Percentiles rank a stretch among this genome's conserved stretches.
These are phyloP conservation scores for Leptoteleia sp. DNA, from an alignment of 1,140 invertebrate species.

Conservation along the genomic window DNA sequence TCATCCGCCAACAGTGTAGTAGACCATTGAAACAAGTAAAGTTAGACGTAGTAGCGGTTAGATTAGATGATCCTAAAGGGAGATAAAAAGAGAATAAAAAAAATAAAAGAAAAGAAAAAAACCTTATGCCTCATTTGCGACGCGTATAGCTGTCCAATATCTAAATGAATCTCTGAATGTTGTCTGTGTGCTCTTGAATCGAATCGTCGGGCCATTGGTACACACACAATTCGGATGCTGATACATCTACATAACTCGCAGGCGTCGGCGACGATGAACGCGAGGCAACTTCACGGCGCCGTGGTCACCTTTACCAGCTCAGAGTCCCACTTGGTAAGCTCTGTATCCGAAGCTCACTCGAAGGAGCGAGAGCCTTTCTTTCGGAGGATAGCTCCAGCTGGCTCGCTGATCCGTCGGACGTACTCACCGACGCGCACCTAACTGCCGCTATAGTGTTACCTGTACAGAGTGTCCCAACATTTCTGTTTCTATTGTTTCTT, in stretches of 20 bases:
- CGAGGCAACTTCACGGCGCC: constrained; percentile 81
- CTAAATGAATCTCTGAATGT: constrained; percentile 71
- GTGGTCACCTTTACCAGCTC: constrained; percentile 86
- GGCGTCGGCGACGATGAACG: constrained; percentile 74
- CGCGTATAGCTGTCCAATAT: constrained; percentile 51
- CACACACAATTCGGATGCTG: constrained; percentile 65
- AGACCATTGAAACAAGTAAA: constrained; percentile 12
- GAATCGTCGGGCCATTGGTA: constrained; percentile 62
- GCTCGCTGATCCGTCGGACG: constrained; percentile 71
- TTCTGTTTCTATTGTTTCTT: constrained; percentile 61
- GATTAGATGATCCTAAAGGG: constrained; percentile 34
- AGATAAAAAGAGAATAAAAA: no score
- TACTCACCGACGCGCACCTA: constrained; percentile 68
- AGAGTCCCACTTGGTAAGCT: constrained; percentile 85
- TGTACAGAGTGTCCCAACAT: constrained; percentile 66
- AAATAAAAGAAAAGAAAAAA: no score
- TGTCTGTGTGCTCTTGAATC: constrained; percentile 71
- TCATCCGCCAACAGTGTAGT: constrained; percentile 48
- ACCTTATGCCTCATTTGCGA: constrained; percentile 29
- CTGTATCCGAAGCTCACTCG: constrained; percentile 68
- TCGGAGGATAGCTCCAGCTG: constrained; percentile 71
- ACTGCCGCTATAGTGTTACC: constrained; percentile 67
- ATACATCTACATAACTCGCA: constrained; percentile 65
- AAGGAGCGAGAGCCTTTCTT: constrained; percentile 67
- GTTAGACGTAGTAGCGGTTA: constrained; percentile 33